Conservation (phyloP, 1,140 invertebrate species). For the Augochlora pura region DNA sequence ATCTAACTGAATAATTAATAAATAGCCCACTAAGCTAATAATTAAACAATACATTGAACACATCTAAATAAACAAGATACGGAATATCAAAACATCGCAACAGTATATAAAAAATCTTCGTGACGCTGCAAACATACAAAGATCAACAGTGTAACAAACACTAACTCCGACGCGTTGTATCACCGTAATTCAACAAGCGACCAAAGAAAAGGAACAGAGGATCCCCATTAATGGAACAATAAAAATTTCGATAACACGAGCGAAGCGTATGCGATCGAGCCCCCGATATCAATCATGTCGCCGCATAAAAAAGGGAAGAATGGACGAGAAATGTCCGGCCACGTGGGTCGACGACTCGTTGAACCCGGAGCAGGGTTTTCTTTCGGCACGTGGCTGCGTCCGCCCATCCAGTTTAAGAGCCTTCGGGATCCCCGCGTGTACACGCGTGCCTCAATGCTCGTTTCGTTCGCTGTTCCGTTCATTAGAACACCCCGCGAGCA, state of each 20-base stretch:
- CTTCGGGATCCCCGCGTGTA: constrained; percentile 42
- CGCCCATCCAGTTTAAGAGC: constrained; percentile 63
- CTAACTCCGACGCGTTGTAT: too few relatives aligned
- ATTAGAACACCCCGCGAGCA: constrained; percentile 58
- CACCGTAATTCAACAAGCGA: neutral
- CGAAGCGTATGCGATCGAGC: neutral
- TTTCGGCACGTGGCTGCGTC: constrained; percentile 58
- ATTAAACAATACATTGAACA: too few relatives aligned
- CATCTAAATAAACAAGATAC: too few relatives aligned
- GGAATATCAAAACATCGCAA: too few relatives aligned
- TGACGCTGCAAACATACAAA: too few relatives aligned
- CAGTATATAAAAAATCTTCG: too few relatives aligned
- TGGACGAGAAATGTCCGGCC: constrained; percentile 1
- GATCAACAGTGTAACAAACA: too few relatives aligned
- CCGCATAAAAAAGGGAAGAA: constrained; percentile 13
- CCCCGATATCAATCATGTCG: constrained; percentile 52
- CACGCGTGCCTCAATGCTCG: constrained; percentile 28
- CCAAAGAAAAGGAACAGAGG: neutral
- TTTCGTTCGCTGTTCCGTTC: constrained; percentile 54
- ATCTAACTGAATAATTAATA: too few relatives aligned
- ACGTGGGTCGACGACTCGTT: constrained; percentile 28
- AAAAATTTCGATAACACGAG: neutral
- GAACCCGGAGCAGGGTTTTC: constrained; percentile 31
- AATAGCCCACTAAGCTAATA: too few relatives aligned
- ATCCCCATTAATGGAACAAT: neutral